Percentiles rank a stretch among this genome's conserved stretches.
phyloP scores from a whole-genome alignment of 1,140 invertebrate genomes.

The Anthonomus grandis region DNA sequence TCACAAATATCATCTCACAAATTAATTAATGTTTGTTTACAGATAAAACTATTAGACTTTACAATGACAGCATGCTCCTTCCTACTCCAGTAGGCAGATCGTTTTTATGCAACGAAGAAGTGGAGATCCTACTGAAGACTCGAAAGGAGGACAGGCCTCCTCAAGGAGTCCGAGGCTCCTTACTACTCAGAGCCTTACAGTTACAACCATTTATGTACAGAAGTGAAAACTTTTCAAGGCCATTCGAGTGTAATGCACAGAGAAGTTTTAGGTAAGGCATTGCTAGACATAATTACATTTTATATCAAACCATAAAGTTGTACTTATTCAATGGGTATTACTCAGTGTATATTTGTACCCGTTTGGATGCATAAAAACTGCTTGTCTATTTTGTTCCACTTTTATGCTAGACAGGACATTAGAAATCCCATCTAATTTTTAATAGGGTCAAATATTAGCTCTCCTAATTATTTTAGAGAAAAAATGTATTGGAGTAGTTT shows the following conservation, averaged over 20 bases:
- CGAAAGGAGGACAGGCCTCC: constrained; percentile 48
- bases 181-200: constrained; percentile 39
- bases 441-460: too few species aligned
- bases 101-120: constrained; percentile 73
- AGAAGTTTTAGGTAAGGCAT: constrained; percentile 50
- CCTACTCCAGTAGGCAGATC: constrained; percentile 85
- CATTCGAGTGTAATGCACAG: constrained; percentile 53
- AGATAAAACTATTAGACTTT: constrained; percentile 56
- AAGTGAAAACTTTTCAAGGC: constrained; percentile 58
- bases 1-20: too few species aligned
- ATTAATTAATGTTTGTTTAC: constrained; percentile 22
- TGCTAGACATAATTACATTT: too few species aligned
- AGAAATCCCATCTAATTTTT: too few species aligned
- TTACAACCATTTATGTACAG: constrained; percentile 65
- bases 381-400: too few species aligned
- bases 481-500: too few species aligned
- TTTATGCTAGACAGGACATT: too few species aligned
- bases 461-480: too few species aligned
- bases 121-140: constrained; percentile 51
- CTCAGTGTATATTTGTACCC: too few species aligned
- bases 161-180: constrained; percentile 36
- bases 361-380: too few species aligned
- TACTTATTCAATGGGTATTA: too few species aligned
- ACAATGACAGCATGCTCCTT: constrained; percentile 64
- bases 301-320: too few species aligned